phyloP scores from a whole-genome alignment of 2,888 invertebrate genomes.

The Lutraria lutraria region DNA sequence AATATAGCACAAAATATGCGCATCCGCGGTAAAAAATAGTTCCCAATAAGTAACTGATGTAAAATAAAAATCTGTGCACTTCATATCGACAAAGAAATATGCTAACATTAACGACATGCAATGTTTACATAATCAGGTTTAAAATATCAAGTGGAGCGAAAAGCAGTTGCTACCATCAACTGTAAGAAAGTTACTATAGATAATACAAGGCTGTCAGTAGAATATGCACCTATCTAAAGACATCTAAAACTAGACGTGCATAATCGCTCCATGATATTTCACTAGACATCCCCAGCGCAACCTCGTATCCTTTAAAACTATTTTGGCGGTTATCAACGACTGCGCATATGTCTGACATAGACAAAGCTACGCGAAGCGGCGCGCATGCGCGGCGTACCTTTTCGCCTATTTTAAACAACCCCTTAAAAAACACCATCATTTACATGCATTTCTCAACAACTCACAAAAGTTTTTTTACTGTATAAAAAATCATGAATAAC shows the following conservation, averaged over 20 bases:
- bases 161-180: slow-evolving; percentile 20
- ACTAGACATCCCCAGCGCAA: slow-evolving; percentile 65
- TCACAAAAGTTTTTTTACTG: background rate
- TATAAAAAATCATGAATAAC: background rate
- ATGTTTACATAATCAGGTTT: slow-evolving; percentile 41
- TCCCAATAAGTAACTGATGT: slow-evolving; percentile 48
- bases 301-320: slow-evolving; percentile 59
- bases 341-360: slow-evolving; percentile 68
- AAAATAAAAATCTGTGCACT: slow-evolving; percentile 55
- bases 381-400: slow-evolving; percentile 66
- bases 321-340: slow-evolving; percentile 66
- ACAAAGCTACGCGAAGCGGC: slow-evolving; percentile 58
- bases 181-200: slow-evolving; percentile 45
- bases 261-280: slow-evolving; percentile 69
- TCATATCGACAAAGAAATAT: slow-evolving; percentile 54
- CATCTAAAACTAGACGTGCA: slow-evolving; percentile 57
- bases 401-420: slow-evolving; percentile 22
- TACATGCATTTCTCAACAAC: slow-evolving; percentile 16
- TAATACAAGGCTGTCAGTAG: slow-evolving; percentile 41
- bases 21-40: slow-evolving; percentile 69
- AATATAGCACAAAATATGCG: slow-evolving; percentile 59
- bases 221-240: slow-evolving; percentile 57
- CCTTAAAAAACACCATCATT: background rate
- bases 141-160: slow-evolving; percentile 48
- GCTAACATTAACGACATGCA: slow-evolving; percentile 47